Evolutionary conservation across 2,888 invertebrate genomes (phyloP), one percentile per base, ranked within the genome.

Genomic region (Chromoteleia sp.): DNA sequence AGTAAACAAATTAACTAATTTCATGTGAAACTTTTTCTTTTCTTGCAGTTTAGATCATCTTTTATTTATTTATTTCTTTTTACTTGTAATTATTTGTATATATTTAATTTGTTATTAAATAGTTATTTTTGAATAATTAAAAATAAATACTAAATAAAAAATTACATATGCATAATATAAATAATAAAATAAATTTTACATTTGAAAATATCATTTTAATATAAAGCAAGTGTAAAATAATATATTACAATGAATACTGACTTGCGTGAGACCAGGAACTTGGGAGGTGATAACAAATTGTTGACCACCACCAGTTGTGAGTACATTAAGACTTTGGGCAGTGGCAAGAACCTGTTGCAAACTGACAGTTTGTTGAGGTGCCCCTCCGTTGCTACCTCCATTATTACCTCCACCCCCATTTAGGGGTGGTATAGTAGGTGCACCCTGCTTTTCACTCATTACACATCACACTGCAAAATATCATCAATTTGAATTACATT

Each of bases 251-350:
- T 25, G 33, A 39, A 36, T 70, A 80, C 83, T 87, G 86, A 93
- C 93, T 92, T 93, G 93, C 73, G 93, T 89, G 52, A 93, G 91
- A 70, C 93, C 93, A 84, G 93, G 93, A 86, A 93, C 92, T 81
- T 90, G 90, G 10, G 92, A 92, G 50, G 92, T 89, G 85, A 92
- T 90, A 81, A 92, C 91, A 86, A 91, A 92, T 84, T 92, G 92
- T 76, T 92, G 92, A 71, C 91, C 91, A 77, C 88, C 89, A 67
- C 90, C 88, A 15, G 91, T 90, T 39, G 91, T 88, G 77, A 92
- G 89, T 41, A 92, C 91, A 86, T 92, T 92, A 81, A 91, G 89
- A 67, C 91, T 89, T 85, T 91, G 91, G 67, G 89, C 87, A 45
- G 89, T 87, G 63, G 91, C 89, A 84, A 92, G 88, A 84, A 92